Base-by-base conservation (phyloP, 2,888 invertebrate species). In the Trisateles emortualis region DNA sequence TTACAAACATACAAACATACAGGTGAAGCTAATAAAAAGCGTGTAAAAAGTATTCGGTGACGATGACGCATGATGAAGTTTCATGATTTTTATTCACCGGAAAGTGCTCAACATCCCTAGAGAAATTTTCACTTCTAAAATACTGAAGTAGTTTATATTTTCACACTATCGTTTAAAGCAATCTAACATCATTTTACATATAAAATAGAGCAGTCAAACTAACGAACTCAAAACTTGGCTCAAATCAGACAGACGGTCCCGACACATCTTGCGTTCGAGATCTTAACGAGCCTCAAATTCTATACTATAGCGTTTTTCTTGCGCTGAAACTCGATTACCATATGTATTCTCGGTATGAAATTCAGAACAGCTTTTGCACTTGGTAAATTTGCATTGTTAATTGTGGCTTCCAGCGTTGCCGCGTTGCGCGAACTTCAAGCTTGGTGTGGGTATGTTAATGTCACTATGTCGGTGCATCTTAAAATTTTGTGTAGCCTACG, bases 361-460 rank as follows among this genome's bases (percentile, higher is more conserved):
- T 88, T 86, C 88, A 84, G 87, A 88, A 78, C 84, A 84, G 88
- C 83, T 79, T 84, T 83, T 82, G 68, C 77, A 73, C 76, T 72
- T 74, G 70, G 77, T 68, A 78, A 78, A 92, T 92, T 91, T 90
- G 90, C 90, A 92, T 92, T 90, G 92, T 90, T 92, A 92, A 91
- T 91, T 90, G 88, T 84, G 83, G 79, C 72, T 79, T 71, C 77
- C 60, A 40, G 11, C 44, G 49, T 43, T 33, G 66, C 56, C 64
- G 58, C 68, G 58, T 63, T 71, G 75, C 64, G 58, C 53, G 69
- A 66, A 64, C 56, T 62, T 65, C 43, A 36, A 36, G 56, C 52
- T 51, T 60, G 43, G 54, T 64, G 66, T 41, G 61, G 49, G 60
- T 66, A 59, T 55, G 65, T 70, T 68, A 61, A 65, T 62, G 59